A percentile compares a stretch with the other conserved stretches of the same genome.
These are phyloP conservation scores for Strigamia crassipes DNA, from an alignment of 2,888 invertebrate species.

Conservation along the genomic window DNA sequence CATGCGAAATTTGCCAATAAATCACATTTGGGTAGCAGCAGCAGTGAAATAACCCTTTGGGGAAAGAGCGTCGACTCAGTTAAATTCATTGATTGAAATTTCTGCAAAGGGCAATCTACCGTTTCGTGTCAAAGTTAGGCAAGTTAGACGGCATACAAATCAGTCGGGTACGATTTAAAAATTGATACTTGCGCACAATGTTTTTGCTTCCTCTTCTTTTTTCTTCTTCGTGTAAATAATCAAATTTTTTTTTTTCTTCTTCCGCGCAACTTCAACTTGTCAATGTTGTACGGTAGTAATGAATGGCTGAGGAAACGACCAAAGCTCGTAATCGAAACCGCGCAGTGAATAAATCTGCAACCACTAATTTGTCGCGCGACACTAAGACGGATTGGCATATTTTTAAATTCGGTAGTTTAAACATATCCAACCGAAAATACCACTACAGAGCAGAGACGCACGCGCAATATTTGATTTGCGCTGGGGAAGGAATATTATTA, in stretches of 20 bases:
- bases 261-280: too few species aligned
- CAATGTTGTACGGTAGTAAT: too few species aligned
- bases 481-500: background rate
- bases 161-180: background rate
- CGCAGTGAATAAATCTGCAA: background rate
- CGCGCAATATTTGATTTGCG: background rate
- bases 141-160: background rate
- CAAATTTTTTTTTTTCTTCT: too few species aligned
- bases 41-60: conserved; percentile 2
- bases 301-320: too few species aligned
- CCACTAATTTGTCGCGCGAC: background rate
- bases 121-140: background rate
- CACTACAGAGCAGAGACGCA: too few species aligned
- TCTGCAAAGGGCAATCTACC: background rate
- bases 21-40: background rate
- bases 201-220: too few species aligned
- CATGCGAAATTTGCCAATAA: background rate
- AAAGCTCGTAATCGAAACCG: background rate
- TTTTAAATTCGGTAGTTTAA: too few species aligned
- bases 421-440: too few species aligned
- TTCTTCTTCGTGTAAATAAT: too few species aligned
- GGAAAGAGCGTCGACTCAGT: background rate
- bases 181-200: background rate
- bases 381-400: background rate
- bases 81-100: conserved; percentile 10